Evolutionary conservation across 2,888 invertebrate genomes (phyloP).

Genomic region (Neocrepidodera transversa): DNA sequence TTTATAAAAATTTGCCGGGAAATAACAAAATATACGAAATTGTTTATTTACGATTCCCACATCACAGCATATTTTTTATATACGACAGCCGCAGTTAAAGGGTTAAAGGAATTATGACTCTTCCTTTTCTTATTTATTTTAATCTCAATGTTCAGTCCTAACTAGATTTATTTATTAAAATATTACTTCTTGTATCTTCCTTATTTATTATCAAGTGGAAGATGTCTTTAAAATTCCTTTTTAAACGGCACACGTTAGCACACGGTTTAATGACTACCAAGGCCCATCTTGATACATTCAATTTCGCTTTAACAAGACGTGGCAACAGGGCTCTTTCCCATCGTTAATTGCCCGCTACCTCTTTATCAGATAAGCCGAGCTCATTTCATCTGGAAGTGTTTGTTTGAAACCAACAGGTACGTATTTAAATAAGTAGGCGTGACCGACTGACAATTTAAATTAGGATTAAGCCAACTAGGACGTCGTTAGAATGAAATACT

Average conservation of each 20-base stretch:
- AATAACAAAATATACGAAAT: too few relatives aligned
- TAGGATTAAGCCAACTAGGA: slow-evolving; percentile 44
- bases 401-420: slow-evolving; percentile 42
- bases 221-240: background rate
- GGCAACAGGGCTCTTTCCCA: slow-evolving; percentile 20
- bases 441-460: slow-evolving; percentile 49
- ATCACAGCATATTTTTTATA: too few relatives aligned
- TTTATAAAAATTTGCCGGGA: too few relatives aligned
- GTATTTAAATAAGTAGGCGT: slow-evolving; percentile 49
- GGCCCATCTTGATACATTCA: background rate
- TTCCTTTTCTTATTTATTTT: too few relatives aligned
- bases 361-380: slow-evolving; percentile 32
- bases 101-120: too few relatives aligned
- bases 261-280: background rate
- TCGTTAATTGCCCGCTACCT: slow-evolving; percentile 34
- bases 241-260: background rate
- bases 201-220: too few relatives aligned
- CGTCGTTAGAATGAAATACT: slow-evolving; percentile 47
- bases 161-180: too few relatives aligned
- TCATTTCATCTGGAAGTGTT: slow-evolving; percentile 24
- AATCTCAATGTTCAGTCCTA: too few relatives aligned
- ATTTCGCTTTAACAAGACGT: background rate
- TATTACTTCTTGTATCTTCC: too few relatives aligned
- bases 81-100: too few relatives aligned
- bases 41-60: too few relatives aligned